phyloP scores from a whole-genome alignment of 2,888 invertebrate genomes.

The Diaperis boleti region DNA sequence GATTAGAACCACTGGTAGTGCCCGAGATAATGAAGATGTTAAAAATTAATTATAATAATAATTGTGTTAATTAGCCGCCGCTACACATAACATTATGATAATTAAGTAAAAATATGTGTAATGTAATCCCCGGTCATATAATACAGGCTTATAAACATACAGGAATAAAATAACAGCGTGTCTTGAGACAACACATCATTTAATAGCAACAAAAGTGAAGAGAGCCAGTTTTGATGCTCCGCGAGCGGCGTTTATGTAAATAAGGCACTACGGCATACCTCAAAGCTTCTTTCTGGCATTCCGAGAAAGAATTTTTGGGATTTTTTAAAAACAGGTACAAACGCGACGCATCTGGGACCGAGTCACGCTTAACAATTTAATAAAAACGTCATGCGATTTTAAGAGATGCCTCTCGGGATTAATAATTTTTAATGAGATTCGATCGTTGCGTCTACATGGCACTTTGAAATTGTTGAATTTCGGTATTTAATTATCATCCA shows the following conservation, averaged over 20 bases:
- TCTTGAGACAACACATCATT: slow-evolving; percentile 52
- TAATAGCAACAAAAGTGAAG: slow-evolving; percentile 53
- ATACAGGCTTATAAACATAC: slow-evolving; percentile 43
- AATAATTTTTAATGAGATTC: slow-evolving; percentile 24
- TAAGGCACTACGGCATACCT: slow-evolving; percentile 46
- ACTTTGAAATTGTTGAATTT: slow-evolving; percentile 6
- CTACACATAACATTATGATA: slow-evolving; percentile 46
- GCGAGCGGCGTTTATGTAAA: slow-evolving; percentile 54
- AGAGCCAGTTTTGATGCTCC: slow-evolving; percentile 54
- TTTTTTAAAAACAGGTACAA: slow-evolving; percentile 62
- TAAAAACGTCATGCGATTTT: slow-evolving; percentile 40
- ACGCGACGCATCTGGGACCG: slow-evolving; percentile 55
- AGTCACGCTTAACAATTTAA: slow-evolving; percentile 57
- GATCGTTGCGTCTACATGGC: not conserved
- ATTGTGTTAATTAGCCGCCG: slow-evolving; percentile 45
- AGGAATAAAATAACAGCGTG: slow-evolving; percentile 47
- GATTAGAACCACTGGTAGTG: not conserved
- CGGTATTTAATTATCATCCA: slow-evolving; percentile 14
- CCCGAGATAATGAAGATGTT: slow-evolving; percentile 44
- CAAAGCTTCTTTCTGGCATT: slow-evolving; percentile 57
- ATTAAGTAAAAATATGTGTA: slow-evolving; percentile 48
- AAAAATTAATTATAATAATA: slow-evolving; percentile 47
- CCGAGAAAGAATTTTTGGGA: slow-evolving; percentile 61
- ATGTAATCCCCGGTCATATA: slow-evolving; percentile 44
- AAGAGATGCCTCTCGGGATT: slow-evolving; percentile 2